These are phyloP conservation scores for Phenacoccus solenopsis DNA, from an alignment of 1,140 invertebrate genomes.

Conservation along the genomic window DNA sequence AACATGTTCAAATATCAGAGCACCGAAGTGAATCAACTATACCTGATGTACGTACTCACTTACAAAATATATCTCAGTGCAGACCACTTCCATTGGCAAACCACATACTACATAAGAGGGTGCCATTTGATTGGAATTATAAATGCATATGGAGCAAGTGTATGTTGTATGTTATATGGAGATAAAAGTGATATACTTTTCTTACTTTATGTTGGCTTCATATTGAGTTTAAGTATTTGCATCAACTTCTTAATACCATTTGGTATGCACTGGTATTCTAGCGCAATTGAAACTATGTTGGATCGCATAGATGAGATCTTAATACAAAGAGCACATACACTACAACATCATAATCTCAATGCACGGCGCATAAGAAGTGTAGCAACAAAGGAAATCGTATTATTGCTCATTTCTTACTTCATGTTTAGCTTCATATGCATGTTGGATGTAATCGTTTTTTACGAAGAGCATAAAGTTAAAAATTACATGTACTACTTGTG, in stretches of 20 bases:
- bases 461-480: background rate
- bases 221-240: background rate
- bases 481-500: background rate
- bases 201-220: background rate
- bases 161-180: background rate
- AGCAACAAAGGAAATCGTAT: background rate
- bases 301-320: too few species aligned
- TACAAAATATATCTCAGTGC: background rate
- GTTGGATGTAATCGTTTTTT: background rate
- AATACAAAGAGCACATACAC: too few species aligned
- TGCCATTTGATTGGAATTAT: background rate
- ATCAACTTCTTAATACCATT: background rate
- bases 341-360: background rate
- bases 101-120: background rate
- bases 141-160: background rate
- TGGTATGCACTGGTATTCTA: background rate
- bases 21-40: background rate
- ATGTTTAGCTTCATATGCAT: background rate
- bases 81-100: background rate
- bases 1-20: background rate
- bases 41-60: background rate
- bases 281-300: background rate
- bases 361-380: background rate
- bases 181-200: background rate
- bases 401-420: background rate